Evolutionary conservation across 2,888 invertebrate genomes (phyloP), one percentile per base, ranked within the genome.

Genomic region (Ormia ochracea): DNA sequence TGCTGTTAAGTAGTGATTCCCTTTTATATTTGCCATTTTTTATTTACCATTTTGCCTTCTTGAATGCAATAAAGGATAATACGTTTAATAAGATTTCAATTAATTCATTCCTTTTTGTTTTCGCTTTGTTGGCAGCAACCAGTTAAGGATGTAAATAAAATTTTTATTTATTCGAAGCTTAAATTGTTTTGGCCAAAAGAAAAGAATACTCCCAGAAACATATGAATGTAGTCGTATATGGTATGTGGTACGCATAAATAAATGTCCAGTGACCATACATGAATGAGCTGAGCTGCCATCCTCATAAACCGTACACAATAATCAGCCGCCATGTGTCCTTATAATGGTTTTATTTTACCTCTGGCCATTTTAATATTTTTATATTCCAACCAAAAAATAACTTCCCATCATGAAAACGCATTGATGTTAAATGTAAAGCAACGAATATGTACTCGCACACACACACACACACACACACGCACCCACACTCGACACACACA

Each of bases 231-330:
- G n/a, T n/a, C n/a, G n/a, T n/a, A n/a, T n/a, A n/a, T n/a, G n/a
- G n/a, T n/a, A n/a, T n/a, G n/a, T n/a, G n/a, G n/a, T n/a, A 21
- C 38, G 17, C 9, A 36, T 38, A 14, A 28, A 38, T 48, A 31
- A 1, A 3, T 3, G 12, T 6, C 33, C 2, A n/a, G n/a, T n/a
- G 17, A 23, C 21, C 7, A 17, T 17, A 17, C 38, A 10, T n/a
- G 12, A 50, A 17, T 28, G 45, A 45, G n/a, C 31, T 43, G 45
- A 12, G 38, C 38, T 43, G 38, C 21, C 65, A 23, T 31, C 36
- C 36, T 52, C 65, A 72, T 65, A 72, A 54, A 66, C 72, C 70
- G 68, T 68, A 48, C 68, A 41, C 66, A 76, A 76, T 66, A 76
- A 72, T 56, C 72, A 65, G 56, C 45, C 36, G 43, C 23, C 43